Evolutionary conservation across 2,113 vertebrate species (phyloP).

Genomic region (Pluvianellus socialis): DNA sequence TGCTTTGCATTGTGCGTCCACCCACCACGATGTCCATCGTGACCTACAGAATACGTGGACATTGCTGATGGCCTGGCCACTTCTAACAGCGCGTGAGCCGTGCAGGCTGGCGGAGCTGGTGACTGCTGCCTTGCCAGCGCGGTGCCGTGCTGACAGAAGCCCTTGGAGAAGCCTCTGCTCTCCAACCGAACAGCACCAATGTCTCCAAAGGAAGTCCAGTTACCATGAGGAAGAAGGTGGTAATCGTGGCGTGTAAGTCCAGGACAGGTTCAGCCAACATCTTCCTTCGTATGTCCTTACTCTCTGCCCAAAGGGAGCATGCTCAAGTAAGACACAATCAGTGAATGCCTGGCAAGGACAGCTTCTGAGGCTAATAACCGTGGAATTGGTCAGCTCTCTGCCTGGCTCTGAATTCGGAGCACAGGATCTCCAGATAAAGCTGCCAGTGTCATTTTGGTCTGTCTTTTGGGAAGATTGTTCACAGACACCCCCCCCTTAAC

Average conservation of each 20-base stretch:
- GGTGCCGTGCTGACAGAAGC: not conserved
- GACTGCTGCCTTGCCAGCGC: not conserved
- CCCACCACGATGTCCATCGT: accelerated
- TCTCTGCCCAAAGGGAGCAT: not conserved
- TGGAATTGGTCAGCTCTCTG: no score
- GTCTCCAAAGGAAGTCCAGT: not conserved
- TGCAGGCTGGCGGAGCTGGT: not conserved
- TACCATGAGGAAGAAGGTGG: not conserved
- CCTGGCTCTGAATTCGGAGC: no score
- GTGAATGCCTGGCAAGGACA: no score
- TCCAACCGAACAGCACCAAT: accelerated
- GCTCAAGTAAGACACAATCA: no score
- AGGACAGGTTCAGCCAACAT: not conserved
- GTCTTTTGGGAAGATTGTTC: not conserved
- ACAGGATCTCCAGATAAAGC: not conserved
- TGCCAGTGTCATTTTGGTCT: not conserved
- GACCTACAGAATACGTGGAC: not conserved
- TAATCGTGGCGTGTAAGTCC: not conserved
- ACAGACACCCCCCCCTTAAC: no score
- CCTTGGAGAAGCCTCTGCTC: not conserved
- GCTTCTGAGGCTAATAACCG: no score
- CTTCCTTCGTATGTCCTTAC: not conserved
- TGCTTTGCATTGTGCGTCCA: not conserved
- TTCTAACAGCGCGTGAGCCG: accelerated
- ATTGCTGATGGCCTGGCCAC: not conserved